Evolutionary conservation across 1,140 invertebrate species (phyloP), one percentile per base, ranked within the genome.

Genomic region (Sarcophaga peregrina): DNA sequence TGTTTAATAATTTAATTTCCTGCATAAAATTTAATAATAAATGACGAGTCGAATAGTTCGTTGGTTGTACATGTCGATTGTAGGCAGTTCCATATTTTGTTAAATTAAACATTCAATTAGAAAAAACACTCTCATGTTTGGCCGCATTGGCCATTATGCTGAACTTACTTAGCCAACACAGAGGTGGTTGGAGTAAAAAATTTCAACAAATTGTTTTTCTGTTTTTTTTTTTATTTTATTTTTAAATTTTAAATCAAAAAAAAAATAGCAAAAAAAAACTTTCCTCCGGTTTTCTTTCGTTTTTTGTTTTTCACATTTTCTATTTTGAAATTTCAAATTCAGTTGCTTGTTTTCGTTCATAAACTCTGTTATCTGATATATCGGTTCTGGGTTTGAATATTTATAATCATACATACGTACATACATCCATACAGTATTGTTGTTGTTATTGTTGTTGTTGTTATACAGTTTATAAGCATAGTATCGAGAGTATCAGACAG

Each of bases 51-150:
- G 25, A 37, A 37, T 37, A 1, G 25, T 37, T 37, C 25, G 25
- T 37, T 37, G 1, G 25, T 37, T n/a, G 54, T 58, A 58, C 54
- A 58, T 58, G 54, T n/a, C 54, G 54, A 58, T 58, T 58, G 54
- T 58, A 58, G 54, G 54, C 13, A n/a, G 54, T 58, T 58, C 54
- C 54, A 58, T 58, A 58, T 58, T 58, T 58, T 58, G 54, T 58
- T 58, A 58, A 58, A 58, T 58, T 58, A 58, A 58, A 58, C 54
- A 58, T 58, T 58, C 54, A 58, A 58, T 58, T 58, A 58, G 25
- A 37, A 37, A n/a, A 37, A 37, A 37, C 25, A 37, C 4, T 37
- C 4, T 4, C 25, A 37, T 37, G 25, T 37, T 37, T 37, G 25
- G 4, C 25, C 0, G n/a, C 54, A n/a, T 58, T 58, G 15, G 4